Evolutionary conservation across 2,888 invertebrate species (phyloP).

Genomic region (Scaptomyza parva): DNA sequence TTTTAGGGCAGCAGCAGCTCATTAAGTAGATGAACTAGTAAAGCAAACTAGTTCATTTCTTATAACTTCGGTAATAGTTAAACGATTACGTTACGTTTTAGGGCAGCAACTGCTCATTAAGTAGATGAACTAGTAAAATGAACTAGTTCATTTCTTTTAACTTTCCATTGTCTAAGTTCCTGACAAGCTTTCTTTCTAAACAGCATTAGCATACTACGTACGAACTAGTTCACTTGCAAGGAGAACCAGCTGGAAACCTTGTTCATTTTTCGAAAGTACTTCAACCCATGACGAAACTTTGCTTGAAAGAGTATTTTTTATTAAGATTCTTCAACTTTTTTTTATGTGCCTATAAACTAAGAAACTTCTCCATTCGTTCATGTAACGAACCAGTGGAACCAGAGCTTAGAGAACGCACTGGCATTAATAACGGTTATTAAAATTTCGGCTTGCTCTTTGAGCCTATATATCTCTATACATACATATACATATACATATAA

Average conservation of each 20-base stretch:
- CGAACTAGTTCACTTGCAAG: background rate
- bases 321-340: slow-evolving; percentile 21
- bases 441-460: slow-evolving; percentile 58
- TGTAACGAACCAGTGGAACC: slow-evolving; percentile 48
- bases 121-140: background rate
- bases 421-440: slow-evolving; percentile 60
- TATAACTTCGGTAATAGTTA: no score
- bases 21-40: no score
- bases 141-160: slow-evolving; percentile 1
- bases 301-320: background rate
- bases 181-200: no score
- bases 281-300: background rate
- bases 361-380: slow-evolving; percentile 14
- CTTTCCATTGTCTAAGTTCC: no score
- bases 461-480: background rate
- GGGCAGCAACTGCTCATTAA: no score
- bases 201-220: no score
- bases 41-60: no score
- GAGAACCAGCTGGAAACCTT: background rate
- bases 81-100: no score
- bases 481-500: background rate
- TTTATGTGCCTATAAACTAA: slow-evolving; percentile 14
- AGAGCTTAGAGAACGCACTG: slow-evolving; percentile 37
- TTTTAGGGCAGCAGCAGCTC: no score
- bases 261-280: background rate